phyloP scores from a whole-genome alignment of 2,113 vertebrate genomes.

The Prunella fulvescens region DNA sequence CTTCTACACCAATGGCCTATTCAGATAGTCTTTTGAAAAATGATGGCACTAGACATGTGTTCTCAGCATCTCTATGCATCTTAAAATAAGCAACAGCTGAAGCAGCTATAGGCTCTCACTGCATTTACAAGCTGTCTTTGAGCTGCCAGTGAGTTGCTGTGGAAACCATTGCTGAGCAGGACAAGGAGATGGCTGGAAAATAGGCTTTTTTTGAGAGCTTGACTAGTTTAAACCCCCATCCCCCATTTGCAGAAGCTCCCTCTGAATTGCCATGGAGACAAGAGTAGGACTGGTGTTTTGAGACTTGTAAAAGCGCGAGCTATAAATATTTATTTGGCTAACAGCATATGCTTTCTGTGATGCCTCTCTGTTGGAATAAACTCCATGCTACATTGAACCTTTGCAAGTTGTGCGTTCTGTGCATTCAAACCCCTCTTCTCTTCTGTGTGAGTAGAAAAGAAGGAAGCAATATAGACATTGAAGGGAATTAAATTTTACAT shows the following conservation, averaged over 20 bases:
- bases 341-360: background rate
- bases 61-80: background rate
- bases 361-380: background rate
- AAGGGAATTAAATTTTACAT: background rate
- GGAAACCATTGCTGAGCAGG: background rate
- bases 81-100: background rate
- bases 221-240: background rate
- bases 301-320: background rate
- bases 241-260: background rate
- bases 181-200: background rate
- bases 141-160: background rate
- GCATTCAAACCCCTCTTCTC: background rate
- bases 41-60: background rate
- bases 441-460: background rate
- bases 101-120: background rate
- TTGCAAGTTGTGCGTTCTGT: background rate
- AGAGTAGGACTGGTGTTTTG: background rate
- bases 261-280: slow-evolving; percentile 52
- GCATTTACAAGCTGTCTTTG: background rate
- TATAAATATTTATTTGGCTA: slow-evolving; percentile 4
- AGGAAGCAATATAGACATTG: background rate
- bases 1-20: background rate
- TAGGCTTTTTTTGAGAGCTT: background rate
- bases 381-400: background rate
- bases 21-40: background rate